phyloP scores from a whole-genome alignment of 2,113 vertebrate species.

The Empidonax alnorum region DNA sequence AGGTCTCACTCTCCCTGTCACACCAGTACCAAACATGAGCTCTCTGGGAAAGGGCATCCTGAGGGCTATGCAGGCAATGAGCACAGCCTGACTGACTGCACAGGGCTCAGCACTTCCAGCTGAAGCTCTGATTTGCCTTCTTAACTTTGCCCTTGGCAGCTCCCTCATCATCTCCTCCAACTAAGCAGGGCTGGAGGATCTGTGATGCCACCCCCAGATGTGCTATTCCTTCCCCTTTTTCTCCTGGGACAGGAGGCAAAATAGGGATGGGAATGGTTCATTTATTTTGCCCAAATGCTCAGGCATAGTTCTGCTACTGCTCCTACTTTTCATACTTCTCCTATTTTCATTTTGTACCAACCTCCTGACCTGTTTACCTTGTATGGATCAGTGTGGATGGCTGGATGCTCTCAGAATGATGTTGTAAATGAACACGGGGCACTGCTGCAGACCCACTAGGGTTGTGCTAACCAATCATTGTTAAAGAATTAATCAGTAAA shows the following conservation, averaged over 20 bases:
- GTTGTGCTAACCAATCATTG: neutral
- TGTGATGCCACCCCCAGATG: neutral
- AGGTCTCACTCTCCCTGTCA: neutral
- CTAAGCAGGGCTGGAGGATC: neutral
- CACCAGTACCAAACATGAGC: neutral
- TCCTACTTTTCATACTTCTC: neutral
- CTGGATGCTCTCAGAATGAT: neutral
- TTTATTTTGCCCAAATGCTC: neutral
- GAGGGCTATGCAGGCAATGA: neutral
- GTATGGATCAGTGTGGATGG: neutral
- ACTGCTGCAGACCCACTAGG: neutral
- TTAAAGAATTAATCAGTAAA: neutral
- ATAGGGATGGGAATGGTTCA: neutral
- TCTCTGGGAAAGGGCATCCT: neutral
- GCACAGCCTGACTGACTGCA: neutral
- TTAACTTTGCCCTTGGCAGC: neutral
- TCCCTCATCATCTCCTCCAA: neutral
- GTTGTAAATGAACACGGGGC: fast-evolving
- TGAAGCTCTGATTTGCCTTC: neutral
- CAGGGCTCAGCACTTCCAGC: neutral
- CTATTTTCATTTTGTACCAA: neutral
- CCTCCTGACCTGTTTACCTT: neutral
- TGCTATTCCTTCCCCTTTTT: neutral
- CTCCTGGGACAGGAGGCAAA: neutral
- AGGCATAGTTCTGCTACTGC: neutral